phyloP scores from a whole-genome alignment of 2,888 invertebrate genomes.

The Onthophagus sagittarius region DNA sequence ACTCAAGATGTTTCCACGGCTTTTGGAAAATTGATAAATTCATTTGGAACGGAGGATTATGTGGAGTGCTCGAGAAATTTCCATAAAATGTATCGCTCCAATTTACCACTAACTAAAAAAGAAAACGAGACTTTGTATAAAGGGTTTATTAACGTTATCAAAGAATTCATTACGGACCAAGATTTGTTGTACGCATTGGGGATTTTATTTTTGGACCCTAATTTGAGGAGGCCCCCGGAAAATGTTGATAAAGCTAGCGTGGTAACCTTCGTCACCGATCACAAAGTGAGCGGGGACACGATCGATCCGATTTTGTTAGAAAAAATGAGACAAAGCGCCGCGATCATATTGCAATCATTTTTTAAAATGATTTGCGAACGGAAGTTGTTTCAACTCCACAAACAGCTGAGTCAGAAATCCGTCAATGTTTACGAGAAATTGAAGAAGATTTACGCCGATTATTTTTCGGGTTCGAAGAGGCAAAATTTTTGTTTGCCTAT shows the following conservation, averaged over 20 bases:
- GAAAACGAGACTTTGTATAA: conserved; percentile 21
- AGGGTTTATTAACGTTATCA: conserved; percentile 25
- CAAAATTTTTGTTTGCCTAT: conserved; percentile 27
- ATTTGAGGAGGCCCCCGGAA: not conserved
- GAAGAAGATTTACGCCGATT: conserved; percentile 33
- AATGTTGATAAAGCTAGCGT: too few species aligned
- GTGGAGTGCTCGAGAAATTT: conserved; percentile 30
- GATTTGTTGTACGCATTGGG: conserved; percentile 27
- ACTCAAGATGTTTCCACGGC: conserved; percentile 35
- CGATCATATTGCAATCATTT: conserved; percentile 38
- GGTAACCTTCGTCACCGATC: too few species aligned
- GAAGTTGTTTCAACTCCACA: conserved; percentile 31
- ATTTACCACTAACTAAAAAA: conserved; percentile 6
- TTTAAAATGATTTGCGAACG: conserved; percentile 37
- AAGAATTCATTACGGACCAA: conserved; percentile 22
- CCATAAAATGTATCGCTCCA: conserved; percentile 35
- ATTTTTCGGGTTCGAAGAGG: conserved; percentile 34
- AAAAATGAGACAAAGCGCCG: conserved; percentile 34
- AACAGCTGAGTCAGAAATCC: conserved; percentile 31
- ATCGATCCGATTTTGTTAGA: conserved; percentile 31
- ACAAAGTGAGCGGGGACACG: not conserved
- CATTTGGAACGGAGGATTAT: conserved; percentile 38
- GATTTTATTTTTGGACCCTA: conserved; percentile 30
- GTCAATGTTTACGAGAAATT: conserved; percentile 33
- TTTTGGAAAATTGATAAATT: conserved; percentile 38